These are phyloP conservation scores for Drosophila pseudotalamancana DNA, from an alignment of 2,888 invertebrate species.

Conservation along the genomic window DNA sequence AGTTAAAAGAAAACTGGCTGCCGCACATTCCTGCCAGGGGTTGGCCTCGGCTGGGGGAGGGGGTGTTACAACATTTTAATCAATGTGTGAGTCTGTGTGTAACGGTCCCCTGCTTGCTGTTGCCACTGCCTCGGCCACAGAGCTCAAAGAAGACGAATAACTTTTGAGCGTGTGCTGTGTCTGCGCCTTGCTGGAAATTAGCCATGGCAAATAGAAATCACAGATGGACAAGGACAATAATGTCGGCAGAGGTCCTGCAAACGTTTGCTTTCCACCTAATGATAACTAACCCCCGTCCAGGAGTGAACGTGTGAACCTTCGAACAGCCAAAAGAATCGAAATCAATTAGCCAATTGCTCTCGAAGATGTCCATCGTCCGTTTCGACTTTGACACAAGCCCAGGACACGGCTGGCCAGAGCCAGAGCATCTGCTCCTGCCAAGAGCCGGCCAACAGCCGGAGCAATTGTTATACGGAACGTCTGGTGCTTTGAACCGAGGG, in stretches of 20 bases:
- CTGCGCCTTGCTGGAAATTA: slow-evolving; percentile 68
- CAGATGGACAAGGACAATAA: slow-evolving; percentile 62
- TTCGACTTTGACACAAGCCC: slow-evolving; percentile 47
- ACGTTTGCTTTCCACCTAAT: slow-evolving; percentile 66
- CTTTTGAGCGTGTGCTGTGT: slow-evolving; percentile 66
- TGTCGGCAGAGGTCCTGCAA: slow-evolving; percentile 64
- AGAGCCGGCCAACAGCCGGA: not conserved
- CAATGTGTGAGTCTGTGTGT: slow-evolving; percentile 44
- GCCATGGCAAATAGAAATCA: slow-evolving; percentile 63
- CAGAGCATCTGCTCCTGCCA: not conserved
- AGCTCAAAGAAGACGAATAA: slow-evolving; percentile 64
- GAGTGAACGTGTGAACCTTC: slow-evolving; percentile 62
- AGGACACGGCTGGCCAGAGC: too few relatives aligned
- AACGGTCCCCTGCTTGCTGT: not conserved
- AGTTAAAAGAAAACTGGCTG: slow-evolving; percentile 71
- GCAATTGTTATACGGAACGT: slow-evolving; percentile 59
- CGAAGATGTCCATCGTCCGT: slow-evolving; percentile 60
- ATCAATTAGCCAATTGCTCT: slow-evolving; percentile 84
- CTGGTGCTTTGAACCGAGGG: slow-evolving; percentile 59
- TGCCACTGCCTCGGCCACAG: not conserved
- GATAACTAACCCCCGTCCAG: slow-evolving; percentile 41
- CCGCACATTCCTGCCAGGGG: slow-evolving; percentile 35
- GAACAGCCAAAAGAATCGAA: slow-evolving; percentile 74
- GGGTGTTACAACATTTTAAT: slow-evolving; percentile 62
- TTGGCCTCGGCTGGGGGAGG: not conserved